Percentiles rank a stretch among this genome's conserved stretches.
These are phyloP conservation scores for Hecatera dysodea DNA, from an alignment of 2,888 invertebrate species.

Conservation along the genomic window DNA sequence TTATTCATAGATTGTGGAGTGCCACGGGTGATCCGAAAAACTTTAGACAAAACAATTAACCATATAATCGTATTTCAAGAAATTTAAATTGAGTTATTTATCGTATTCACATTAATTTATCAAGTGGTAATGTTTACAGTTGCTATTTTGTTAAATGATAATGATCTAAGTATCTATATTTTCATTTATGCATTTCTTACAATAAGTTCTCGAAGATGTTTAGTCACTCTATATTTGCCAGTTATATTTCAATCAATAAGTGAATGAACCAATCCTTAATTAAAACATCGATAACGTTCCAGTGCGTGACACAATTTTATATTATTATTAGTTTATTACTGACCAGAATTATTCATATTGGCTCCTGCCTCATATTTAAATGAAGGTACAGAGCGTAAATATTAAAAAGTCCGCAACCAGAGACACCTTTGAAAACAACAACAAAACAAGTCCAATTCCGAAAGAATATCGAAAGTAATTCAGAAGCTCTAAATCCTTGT, in stretches of 20 bases:
- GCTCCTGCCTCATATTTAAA: background rate
- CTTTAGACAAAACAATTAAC: too few relatives aligned
- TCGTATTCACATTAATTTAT: too few relatives aligned
- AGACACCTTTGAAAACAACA: slow-evolving; percentile 14
- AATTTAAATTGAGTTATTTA: too few relatives aligned
- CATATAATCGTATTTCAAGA: too few relatives aligned
- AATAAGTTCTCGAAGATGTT: too few relatives aligned
- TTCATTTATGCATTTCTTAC: too few relatives aligned
- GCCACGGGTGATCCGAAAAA: too few relatives aligned
- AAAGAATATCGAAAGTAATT: slow-evolving; percentile 43
- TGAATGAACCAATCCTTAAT: background rate
- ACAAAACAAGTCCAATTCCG: slow-evolving; percentile 33
- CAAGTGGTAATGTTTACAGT: too few relatives aligned
- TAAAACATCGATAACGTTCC: background rate
- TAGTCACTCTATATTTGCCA: background rate
- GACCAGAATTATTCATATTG: background rate
- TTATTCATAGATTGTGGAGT: too few relatives aligned
- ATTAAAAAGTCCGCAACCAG: background rate
- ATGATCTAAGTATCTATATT: too few relatives aligned
- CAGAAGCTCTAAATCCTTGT: slow-evolving; percentile 37
- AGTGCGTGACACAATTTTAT: background rate
- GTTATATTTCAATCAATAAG: background rate
- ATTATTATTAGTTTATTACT: background rate
- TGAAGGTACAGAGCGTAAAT: background rate
- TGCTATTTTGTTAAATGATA: too few relatives aligned